Base-by-base conservation (phyloP, 2,113 vertebrate genomes). In the Fulmarus glacialis region DNA sequence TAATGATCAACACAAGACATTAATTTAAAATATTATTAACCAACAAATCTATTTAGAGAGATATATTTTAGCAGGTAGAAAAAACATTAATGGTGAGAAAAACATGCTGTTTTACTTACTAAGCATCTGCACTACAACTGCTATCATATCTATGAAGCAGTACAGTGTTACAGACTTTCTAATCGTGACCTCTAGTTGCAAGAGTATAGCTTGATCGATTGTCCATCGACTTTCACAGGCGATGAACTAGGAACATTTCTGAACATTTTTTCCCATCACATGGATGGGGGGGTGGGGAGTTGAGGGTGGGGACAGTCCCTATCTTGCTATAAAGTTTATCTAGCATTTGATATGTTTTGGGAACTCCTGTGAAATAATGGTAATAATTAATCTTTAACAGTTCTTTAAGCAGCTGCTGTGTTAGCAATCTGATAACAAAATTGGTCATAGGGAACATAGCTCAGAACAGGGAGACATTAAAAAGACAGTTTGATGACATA, bases 21-120 rank as follows among this genome's bases (percentile, higher is more conserved):
- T 83, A 88, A 77, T 92, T 89, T 85, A 83, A 90, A 86, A 82
- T 79, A 79, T 77, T 91, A 78, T 36, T 71, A 93, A 68, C 73
- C n/a, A 94, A 88, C 30, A 93, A 36, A 52, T 85, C 45, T 90
- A n/a, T 92, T 85, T 90, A 55, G 88, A 93, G 58, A 74, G 26
- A 43, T 81, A 34, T 16, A 62, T 80, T 89, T 96, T 80, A 90
- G 32, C 38, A 62, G 30, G 36, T 82, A 85, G 77, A 70, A 91
- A 53, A 47, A 45, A 50, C 32, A 55, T 24, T 62, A 87, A 38
- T 22, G 5, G 38, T 40, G 63, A 94, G 62, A 58, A 82, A 86
- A 91, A 40, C 38, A 45, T 9, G 20, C 48, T 90, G 27, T 6
- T 95, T 90, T 89, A 29, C 53, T 82, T 87, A 47, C 8, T 84